A percentile compares a stretch with the other conserved stretches of the same genome.
phyloP scores from a whole-genome alignment of 2,113 vertebrate species.

The Halichoerus grypus region DNA sequence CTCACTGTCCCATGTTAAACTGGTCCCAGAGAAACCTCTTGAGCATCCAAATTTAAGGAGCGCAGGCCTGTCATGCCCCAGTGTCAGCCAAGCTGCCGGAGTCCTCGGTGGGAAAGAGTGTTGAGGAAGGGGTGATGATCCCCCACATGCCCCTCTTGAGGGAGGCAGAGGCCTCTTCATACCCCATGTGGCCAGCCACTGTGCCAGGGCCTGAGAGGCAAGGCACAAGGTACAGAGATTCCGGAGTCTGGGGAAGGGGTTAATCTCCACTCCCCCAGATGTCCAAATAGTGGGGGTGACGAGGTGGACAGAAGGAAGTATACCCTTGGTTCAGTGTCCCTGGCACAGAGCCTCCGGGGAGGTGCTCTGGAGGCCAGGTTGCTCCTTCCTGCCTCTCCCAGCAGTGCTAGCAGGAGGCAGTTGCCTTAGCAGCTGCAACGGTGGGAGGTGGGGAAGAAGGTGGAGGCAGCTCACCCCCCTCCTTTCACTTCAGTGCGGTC shows the following conservation, averaged over 20 bases:
- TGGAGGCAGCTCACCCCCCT: neutral
- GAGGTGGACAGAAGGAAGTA: neutral
- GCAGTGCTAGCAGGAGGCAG: neutral
- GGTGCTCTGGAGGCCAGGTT: neutral
- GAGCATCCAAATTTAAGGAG: neutral
- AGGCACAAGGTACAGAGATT: slow-evolving; percentile 55
- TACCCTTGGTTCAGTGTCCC: neutral
- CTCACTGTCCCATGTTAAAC: slow-evolving; percentile 2
- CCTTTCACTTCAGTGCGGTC: neutral
- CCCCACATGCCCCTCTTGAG: neutral
- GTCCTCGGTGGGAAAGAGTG: neutral
- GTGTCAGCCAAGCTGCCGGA: neutral
- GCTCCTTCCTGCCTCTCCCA: neutral
- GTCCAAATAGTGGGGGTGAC: neutral
- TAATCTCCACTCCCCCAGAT: neutral
- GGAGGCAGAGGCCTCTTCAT: neutral
- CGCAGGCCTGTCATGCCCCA: neutral
- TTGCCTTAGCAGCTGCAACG: neutral
- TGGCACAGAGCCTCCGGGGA: neutral
- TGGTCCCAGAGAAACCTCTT: neutral
- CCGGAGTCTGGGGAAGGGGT: neutral
- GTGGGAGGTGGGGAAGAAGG: neutral
- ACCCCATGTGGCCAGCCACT: neutral
- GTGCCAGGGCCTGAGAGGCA: slow-evolving; percentile 60
- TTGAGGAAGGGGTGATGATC: neutral